Conservation (phyloP, 2,113 vertebrate genomes). For the Leiothrix lutea region DNA sequence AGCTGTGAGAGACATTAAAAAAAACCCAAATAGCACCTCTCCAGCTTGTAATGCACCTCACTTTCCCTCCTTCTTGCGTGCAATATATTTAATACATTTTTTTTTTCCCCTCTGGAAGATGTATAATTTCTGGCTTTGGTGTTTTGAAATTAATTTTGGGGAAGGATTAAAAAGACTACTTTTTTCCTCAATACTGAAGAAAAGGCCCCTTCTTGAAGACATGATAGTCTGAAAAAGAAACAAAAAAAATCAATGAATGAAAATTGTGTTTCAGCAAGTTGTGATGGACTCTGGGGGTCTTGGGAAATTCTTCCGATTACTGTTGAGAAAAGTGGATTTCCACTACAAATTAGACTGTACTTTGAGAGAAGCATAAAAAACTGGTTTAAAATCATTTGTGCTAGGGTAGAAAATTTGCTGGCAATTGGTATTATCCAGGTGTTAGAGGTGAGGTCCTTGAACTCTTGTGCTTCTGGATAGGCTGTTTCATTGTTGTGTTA, state of each 20-base stretch:
- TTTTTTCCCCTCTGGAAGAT: background rate
- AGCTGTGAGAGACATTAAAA: background rate
- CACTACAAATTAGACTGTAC: background rate
- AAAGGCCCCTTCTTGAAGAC: background rate
- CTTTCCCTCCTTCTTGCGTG: background rate
- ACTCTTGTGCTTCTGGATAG: background rate
- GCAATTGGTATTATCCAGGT: background rate
- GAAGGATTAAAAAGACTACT: background rate
- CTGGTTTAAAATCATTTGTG: background rate
- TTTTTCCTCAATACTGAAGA: background rate
- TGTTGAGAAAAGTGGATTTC: background rate
- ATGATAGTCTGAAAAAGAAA: background rate
- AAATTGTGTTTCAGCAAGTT: background rate
- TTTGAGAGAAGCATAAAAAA: background rate
- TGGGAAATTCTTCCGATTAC: background rate
- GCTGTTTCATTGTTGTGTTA: background rate
- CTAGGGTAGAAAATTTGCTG: background rate
- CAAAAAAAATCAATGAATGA: background rate
- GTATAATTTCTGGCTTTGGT: background rate
- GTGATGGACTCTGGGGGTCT: background rate
- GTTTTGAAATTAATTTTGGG: background rate
- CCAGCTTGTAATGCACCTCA: background rate
- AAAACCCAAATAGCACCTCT: background rate
- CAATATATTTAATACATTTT: background rate
- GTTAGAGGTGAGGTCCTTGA: background rate